phyloP scores from a whole-genome alignment of 64 coral and sea anemone genomes.

The Acropora tenuis region DNA sequence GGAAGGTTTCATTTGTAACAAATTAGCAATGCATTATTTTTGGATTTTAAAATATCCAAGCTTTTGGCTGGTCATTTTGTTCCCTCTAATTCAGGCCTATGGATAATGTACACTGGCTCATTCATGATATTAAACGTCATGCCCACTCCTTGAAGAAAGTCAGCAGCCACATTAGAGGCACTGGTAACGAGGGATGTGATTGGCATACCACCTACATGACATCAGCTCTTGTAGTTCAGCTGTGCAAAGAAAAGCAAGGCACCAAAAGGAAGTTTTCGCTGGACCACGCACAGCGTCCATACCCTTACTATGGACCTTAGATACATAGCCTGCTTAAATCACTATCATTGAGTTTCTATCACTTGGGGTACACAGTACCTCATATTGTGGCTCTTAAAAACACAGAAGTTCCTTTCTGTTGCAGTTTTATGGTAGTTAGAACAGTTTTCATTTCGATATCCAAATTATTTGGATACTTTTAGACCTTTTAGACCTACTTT shows the following conservation, averaged over 20 bases:
- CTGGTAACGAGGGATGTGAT: slow-evolving; percentile 44
- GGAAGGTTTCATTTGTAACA: slow-evolving; percentile 3
- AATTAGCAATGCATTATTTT: slow-evolving; percentile 7
- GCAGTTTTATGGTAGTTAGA: neutral
- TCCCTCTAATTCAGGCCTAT: slow-evolving; percentile 27
- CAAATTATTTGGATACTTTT: slow-evolving; percentile 15
- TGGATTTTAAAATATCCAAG: slow-evolving; percentile 14
- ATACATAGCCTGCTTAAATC: slow-evolving; percentile 7
- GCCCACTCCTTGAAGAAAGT: neutral
- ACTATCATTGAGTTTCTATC: no score
- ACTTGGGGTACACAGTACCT: neutral
- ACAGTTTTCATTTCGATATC: slow-evolving; percentile 11
- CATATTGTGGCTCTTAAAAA: neutral
- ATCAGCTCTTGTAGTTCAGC: slow-evolving; percentile 29
- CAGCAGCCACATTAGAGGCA: slow-evolving; percentile 19
- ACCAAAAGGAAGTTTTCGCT: slow-evolving; percentile 53
- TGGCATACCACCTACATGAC: slow-evolving; percentile 55
- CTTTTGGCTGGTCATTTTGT: slow-evolving; percentile 6
- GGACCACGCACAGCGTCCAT: slow-evolving; percentile 21
- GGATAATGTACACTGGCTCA: slow-evolving; percentile 47
- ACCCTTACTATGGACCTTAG: slow-evolving; percentile 39
- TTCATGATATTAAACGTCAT: slow-evolving; percentile 38
- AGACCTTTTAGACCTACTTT: neutral
- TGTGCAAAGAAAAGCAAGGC: slow-evolving; percentile 38
- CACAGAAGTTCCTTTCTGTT: slow-evolving; percentile 17